phyloP scores from a whole-genome alignment of 2,797 vertebrate species.

The Liparis tanakae region DNA sequence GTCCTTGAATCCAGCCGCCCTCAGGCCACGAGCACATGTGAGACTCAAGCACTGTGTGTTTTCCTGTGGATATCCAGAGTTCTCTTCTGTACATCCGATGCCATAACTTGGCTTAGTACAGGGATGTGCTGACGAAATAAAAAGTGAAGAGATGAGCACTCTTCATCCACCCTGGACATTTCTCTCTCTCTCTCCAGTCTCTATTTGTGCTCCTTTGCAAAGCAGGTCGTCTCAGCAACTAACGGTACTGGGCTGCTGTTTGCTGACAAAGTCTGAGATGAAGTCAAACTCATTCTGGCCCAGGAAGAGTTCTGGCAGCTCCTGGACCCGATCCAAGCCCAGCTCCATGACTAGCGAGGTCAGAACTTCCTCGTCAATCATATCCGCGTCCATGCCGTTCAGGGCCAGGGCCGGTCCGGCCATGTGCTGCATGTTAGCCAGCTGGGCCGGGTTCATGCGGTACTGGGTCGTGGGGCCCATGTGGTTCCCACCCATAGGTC shows the following conservation, averaged over 20 bases:
- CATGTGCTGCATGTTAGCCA: constrained; percentile 88
- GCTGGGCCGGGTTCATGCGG: constrained; percentile 83
- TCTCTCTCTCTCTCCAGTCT: constrained; percentile 41
- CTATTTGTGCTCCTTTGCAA: constrained; percentile 35
- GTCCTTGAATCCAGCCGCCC: constrained; percentile 43
- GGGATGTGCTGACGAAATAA: constrained; percentile 58
- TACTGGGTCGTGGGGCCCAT: constrained; percentile 81
- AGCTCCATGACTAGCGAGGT: constrained; percentile 94
- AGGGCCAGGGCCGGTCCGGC: constrained; percentile 85
- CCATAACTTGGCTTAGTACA: constrained; percentile 39
- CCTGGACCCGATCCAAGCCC: constrained; percentile 94
- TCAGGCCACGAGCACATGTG: constrained; percentile 54
- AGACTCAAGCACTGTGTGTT: constrained; percentile 49
- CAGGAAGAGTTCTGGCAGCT: constrained; percentile 96
- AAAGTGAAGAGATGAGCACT: constrained; percentile 54
- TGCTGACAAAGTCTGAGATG: constrained; percentile 95
- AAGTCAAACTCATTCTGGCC: constrained; percentile 99
- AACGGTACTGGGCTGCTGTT: constrained; percentile 94
- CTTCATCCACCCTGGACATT: constrained; percentile 58
- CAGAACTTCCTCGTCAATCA: constrained; percentile 96
- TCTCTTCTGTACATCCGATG: constrained; percentile 55
- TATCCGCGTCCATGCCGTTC: constrained; percentile 93
- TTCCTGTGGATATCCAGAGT: constrained; percentile 68
- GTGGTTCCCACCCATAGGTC: constrained; percentile 84
- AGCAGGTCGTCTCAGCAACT: constrained; percentile 87